Conservation (phyloP, 2,797 vertebrate genomes). For the Acanthiza pusilla region DNA sequence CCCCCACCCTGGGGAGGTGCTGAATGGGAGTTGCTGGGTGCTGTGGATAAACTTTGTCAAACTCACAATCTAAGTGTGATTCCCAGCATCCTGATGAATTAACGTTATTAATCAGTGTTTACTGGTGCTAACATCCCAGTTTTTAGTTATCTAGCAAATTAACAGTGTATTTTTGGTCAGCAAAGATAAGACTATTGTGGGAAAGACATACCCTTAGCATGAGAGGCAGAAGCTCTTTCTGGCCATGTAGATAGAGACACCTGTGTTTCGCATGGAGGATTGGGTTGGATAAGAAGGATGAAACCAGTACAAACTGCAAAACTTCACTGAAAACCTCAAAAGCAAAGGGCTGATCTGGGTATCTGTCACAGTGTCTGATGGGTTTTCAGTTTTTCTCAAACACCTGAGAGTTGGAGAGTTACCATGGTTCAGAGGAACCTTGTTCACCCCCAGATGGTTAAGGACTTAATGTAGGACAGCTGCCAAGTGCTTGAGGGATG, state of each 20-base stretch:
- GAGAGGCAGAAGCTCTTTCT: not conserved
- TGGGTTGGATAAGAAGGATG: not conserved
- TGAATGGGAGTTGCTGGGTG: not conserved
- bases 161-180: not conserved
- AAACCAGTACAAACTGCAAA: not conserved
- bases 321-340: not conserved
- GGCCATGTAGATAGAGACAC: not conserved
- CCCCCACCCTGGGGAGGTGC: not conserved
- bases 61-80: not conserved
- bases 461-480: not conserved
- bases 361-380: not conserved
- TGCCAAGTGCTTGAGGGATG: not conserved
- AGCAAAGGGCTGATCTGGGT: not conserved
- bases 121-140: not conserved
- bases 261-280: rapidly evolving
- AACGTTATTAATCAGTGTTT: not conserved
- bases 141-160: not conserved
- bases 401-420: not conserved
- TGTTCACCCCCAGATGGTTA: not conserved
- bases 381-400: not conserved
- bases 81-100: not conserved
- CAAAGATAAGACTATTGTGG: not conserved
- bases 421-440: not conserved
- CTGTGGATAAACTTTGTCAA: not conserved
- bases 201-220: not conserved